These are phyloP conservation scores for Tetrapedia diversipes DNA, from an alignment of 2,888 invertebrate species.

Conservation along the genomic window DNA sequence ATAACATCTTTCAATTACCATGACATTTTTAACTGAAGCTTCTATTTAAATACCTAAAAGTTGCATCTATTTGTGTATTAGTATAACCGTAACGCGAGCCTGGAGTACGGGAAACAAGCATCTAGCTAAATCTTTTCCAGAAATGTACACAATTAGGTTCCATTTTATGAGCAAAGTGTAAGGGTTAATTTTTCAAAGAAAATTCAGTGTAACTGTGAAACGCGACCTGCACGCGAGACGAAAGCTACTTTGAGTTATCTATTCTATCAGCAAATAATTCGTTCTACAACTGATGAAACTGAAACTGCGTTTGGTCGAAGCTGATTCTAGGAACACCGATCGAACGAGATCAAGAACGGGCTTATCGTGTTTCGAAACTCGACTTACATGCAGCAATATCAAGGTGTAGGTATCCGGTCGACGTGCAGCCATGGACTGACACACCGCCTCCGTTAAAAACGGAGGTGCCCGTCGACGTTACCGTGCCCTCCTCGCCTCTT, in stretches of 20 bases:
- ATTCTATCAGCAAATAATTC: neutral
- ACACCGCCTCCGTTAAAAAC: constrained; percentile 63
- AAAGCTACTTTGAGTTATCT: neutral
- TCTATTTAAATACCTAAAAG: no score
- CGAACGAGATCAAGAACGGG: constrained; percentile 17
- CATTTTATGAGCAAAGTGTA: no score
- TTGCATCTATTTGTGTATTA: no score
- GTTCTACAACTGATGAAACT: neutral
- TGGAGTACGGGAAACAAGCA: no score
- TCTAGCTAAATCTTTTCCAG: no score
- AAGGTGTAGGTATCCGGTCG: constrained; percentile 68
- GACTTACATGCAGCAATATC: constrained; percentile 68
- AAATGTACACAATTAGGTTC: no score
- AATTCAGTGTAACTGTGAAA: no score
- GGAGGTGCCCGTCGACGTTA: constrained; percentile 58
- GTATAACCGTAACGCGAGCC: no score
- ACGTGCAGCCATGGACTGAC: constrained; percentile 72
- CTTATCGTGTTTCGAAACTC: constrained; percentile 40
- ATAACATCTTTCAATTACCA: no score
- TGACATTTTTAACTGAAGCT: no score
- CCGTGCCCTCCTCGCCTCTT: constrained; percentile 42
- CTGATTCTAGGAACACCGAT: constrained; percentile 23
- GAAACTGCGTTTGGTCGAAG: neutral
- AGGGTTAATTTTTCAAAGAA: no score
- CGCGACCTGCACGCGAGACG: no score